These are phyloP conservation scores for Semnornis frantzii DNA, from an alignment of 2,113 vertebrate genomes.

Conservation along the genomic window DNA sequence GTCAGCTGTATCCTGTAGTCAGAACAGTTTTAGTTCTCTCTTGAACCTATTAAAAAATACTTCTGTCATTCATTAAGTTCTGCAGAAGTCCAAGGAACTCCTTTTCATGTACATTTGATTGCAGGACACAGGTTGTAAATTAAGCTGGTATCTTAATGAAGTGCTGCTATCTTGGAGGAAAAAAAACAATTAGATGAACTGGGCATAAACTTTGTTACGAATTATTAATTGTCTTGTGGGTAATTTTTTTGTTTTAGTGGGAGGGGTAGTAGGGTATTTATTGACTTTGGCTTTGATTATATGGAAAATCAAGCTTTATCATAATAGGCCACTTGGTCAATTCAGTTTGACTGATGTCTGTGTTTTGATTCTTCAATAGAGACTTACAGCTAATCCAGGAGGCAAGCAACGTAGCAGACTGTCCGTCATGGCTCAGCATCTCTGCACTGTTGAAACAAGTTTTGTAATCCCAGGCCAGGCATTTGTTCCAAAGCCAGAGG, in stretches of 20 bases:
- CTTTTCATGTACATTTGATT: background rate
- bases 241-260: too few species aligned
- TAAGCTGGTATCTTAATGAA: background rate
- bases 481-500: conserved; percentile 93
- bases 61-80: background rate
- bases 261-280: too few species aligned
- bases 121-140: background rate
- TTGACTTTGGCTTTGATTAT: background rate
- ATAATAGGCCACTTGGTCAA: background rate
- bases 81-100: background rate
- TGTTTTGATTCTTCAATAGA: conserved; percentile 70
- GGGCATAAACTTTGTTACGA: background rate
- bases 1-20: background rate
- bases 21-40: background rate
- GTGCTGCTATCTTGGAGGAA: background rate
- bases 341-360: background rate
- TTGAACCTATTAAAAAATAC: background rate
- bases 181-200: background rate
- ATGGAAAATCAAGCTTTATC: background rate
- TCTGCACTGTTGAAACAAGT: conserved; percentile 84
- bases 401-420: conserved; percentile 89
- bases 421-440: conserved; percentile 93
- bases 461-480: conserved; percentile 91
- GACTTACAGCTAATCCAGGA: conserved; percentile 85
- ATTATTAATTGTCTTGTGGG: background rate